A percentile compares a stretch with the other conserved stretches of the same genome.
Conservation (phyloP, 2,797 vertebrate genomes). For the Eutrigla gurnardus region DNA sequence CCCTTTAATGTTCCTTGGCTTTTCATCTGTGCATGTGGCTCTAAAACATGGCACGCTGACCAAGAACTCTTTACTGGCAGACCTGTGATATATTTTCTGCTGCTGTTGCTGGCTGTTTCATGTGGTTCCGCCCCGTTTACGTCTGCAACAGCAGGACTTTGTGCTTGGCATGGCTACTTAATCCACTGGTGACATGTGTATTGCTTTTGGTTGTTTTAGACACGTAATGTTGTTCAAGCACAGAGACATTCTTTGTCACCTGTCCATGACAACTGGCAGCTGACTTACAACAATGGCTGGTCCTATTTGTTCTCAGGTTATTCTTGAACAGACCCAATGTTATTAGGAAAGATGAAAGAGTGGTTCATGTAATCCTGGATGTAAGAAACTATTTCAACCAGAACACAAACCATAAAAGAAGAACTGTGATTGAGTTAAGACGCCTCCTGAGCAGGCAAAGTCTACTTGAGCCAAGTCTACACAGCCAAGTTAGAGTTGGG, state of each 20-base stretch:
- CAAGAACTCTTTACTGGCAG: conserved; percentile 68
- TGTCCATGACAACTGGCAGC: conserved; percentile 62
- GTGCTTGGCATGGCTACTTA: conserved; percentile 45
- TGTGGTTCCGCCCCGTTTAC: conserved; percentile 59
- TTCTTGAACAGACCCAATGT: conserved; percentile 40
- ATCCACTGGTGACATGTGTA: conserved; percentile 62
- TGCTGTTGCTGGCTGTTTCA: conserved; percentile 64
- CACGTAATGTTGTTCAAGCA: conserved; percentile 24
- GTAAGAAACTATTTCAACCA: conserved; percentile 33
- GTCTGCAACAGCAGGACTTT: conserved; percentile 45
- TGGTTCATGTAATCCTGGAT: conserved; percentile 17
- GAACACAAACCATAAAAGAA: conserved; percentile 24
- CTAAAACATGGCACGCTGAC: conserved; percentile 64
- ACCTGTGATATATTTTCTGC: conserved; percentile 63
- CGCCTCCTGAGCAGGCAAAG: conserved; percentile 5
- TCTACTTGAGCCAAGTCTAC: background rate
- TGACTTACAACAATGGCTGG: conserved; percentile 28
- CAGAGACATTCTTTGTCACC: conserved; percentile 48
- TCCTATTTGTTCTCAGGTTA: conserved; percentile 47
- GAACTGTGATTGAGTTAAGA: conserved; percentile 7
- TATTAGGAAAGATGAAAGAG: conserved; percentile 43
- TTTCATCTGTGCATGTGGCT: conserved; percentile 78
- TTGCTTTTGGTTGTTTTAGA: conserved; percentile 30
- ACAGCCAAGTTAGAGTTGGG: conserved; percentile 16
- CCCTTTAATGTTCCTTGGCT: conserved; percentile 78